A percentile compares a stretch with the other conserved stretches of the same genome.
phyloP scores from a whole-genome alignment of 2,797 vertebrate genomes.

The Eupleurogrammus muticus region DNA sequence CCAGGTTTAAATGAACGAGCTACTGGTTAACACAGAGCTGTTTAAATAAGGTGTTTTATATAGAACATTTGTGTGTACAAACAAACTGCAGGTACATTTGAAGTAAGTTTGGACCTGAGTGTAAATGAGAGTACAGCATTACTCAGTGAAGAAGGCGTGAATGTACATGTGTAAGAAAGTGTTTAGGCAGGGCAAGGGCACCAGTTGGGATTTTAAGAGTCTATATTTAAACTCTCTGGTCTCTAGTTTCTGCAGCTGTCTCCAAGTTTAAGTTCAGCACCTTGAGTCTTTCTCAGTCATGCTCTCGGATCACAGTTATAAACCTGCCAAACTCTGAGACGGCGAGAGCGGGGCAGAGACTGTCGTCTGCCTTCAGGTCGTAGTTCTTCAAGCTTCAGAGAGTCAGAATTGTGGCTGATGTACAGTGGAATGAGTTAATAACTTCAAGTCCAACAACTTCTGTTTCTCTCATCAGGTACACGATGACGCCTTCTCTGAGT shows the following conservation, averaged over 20 bases:
- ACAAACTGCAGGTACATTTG: constrained; percentile 22
- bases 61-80: constrained; percentile 4
- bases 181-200: constrained; percentile 67
- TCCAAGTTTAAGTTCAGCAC: constrained; percentile 85
- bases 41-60: not conserved
- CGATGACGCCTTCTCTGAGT: not conserved
- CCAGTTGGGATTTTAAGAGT: constrained; percentile 75
- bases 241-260: constrained; percentile 86
- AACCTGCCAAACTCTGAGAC: constrained; percentile 67
- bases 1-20: not conserved
- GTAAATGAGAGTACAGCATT: constrained; percentile 65
- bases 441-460: not conserved
- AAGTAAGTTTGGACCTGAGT: constrained; percentile 45
- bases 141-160: constrained; percentile 64
- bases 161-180: constrained; percentile 74
- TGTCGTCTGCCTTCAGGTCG: constrained; percentile 14
- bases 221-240: constrained; percentile 83
- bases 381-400: constrained; percentile 32
- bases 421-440: not conserved
- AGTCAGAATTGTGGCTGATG: constrained; percentile 9
- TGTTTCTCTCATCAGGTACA: not conserved
- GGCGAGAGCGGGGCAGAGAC: constrained; percentile 42
- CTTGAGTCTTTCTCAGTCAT: constrained; percentile 77
- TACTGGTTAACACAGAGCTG: not conserved
- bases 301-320: constrained; percentile 69